Percentiles rank a stretch among this genome's conserved stretches.
phyloP scores from a whole-genome alignment of 2,888 invertebrate species.

The Laothoe populi region DNA sequence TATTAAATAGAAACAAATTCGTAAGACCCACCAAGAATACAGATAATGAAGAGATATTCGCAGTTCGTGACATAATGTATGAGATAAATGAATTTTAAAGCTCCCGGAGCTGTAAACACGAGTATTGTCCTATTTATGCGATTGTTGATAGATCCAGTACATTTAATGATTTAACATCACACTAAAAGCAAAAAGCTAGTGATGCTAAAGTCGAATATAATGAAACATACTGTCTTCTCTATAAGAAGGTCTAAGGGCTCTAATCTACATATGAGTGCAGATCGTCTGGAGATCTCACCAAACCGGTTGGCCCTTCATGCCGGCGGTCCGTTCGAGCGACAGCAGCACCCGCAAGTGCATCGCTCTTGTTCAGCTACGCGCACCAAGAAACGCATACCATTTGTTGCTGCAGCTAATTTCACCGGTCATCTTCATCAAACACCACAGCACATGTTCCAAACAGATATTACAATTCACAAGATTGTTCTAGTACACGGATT shows the following conservation, averaged over 20 bases:
- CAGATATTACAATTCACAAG: constrained; percentile 50
- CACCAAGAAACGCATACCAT: constrained; percentile 70
- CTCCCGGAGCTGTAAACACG: constrained; percentile 1
- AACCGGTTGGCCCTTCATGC: constrained; percentile 84
- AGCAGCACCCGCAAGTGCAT: constrained; percentile 71
- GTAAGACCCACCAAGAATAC: constrained; percentile 7
- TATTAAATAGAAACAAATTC: background rate
- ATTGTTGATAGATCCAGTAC: background rate
- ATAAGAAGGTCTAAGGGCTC: constrained; percentile 43
- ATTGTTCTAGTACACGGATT: constrained; percentile 36
- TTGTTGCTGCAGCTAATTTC: constrained; percentile 67
- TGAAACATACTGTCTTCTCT: constrained; percentile 12
- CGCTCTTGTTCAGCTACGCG: constrained; percentile 65
- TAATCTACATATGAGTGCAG: constrained; percentile 50
- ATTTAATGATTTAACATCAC: background rate
- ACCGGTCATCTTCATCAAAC: constrained; percentile 69
- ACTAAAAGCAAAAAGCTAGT: constrained; percentile 11
- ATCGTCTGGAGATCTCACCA: constrained; percentile 76
- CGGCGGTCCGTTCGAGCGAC: constrained; percentile 63
- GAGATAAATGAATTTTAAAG: constrained; percentile 7
- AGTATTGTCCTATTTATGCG: constrained; percentile 10
- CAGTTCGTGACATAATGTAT: constrained; percentile 12
- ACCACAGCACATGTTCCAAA: constrained; percentile 72
- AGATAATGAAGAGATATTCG: constrained; percentile 4
- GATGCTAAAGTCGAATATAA: background rate